Evolutionary conservation across 2,113 vertebrate genomes (phyloP), one percentile per base, ranked within the genome.

Genomic region (Corvus moneduloides): DNA sequence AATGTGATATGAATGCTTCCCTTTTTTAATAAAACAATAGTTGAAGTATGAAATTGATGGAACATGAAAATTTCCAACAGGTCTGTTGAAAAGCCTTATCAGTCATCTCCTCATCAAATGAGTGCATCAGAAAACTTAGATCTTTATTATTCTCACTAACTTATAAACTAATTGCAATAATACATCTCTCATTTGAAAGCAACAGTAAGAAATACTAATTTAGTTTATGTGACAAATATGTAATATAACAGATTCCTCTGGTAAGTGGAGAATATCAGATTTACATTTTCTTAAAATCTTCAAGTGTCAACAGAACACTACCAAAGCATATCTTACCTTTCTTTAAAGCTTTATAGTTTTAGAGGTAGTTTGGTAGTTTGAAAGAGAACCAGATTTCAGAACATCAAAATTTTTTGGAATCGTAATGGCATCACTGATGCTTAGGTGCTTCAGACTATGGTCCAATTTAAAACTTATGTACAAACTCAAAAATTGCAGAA

Each of bases 191-290:
- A 58, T 69, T 64, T 77, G 49, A 87, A 73, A 68, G 18, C 30
- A 94, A 49, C 2, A 58, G 9, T 33, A 69, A 75, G n/a, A 75
- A 77, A 55, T 26, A 62, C 2, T 43, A 33, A 11, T 51, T 73
- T 49, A 32, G 8, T 71, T 67, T 91, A 59, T 71, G 20, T 48
- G 6, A 67, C 13, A 49, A 77, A 35, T 1, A 5, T 11, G 33
- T 20, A 82, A 24, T 61, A 2, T 24, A 48, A 56, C 8, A 69
- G 16, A 52, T 43, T 88, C 16, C 8, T 39, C 41, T 32, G 4
- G 1, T 32, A 61, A n/a, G 26, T 5, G 5, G 8, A 21, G 1
- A 72, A 22, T 15, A 11, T 2, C 4, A 13, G 16, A 61, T n/a
- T 48, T 24, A 7, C 1, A 3, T 37, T 62, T 67, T 37, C 54